These are phyloP conservation scores for Vulpes lagopus DNA, from an alignment of 2,113 vertebrate genomes.

Conservation along the genomic window DNA sequence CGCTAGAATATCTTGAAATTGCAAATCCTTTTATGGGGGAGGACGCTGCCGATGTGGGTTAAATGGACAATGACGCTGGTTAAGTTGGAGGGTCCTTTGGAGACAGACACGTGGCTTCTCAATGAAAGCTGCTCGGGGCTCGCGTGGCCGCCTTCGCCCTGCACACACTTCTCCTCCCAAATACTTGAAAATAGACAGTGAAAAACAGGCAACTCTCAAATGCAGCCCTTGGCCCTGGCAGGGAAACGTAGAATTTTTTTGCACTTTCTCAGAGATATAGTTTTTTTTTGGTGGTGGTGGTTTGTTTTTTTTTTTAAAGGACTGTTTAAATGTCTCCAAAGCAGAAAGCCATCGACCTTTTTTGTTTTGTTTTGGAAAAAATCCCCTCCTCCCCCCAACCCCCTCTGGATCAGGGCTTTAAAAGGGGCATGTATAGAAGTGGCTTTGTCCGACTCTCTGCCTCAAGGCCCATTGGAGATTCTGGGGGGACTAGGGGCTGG, in stretches of 20 bases:
- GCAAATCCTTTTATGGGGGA: constrained; percentile 99
- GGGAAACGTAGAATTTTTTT: constrained; percentile 87
- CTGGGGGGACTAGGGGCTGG: constrained; percentile 69
- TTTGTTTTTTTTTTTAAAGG: constrained; percentile 77
- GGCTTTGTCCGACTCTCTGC: constrained; percentile 79
- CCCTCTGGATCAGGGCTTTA: constrained; percentile 81
- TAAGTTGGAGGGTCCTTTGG: constrained; percentile 99
- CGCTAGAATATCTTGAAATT: constrained; percentile 99
- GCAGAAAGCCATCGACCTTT: constrained; percentile 85
- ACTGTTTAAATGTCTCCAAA: constrained; percentile 87
- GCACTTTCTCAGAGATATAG: constrained; percentile 86
- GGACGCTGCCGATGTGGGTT: constrained; percentile 99
- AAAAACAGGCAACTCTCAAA: constrained; percentile 87
- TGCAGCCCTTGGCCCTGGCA: constrained; percentile 84
- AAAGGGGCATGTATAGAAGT: constrained; percentile 78
- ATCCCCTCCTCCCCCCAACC: constrained; percentile 51
- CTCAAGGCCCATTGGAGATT: constrained; percentile 73
- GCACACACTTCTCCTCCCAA: constrained; percentile 93
- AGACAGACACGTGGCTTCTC: constrained; percentile 99
- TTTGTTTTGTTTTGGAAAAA: constrained; percentile 83
- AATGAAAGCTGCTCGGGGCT: constrained; percentile 96
- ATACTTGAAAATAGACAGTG: constrained; percentile 90
- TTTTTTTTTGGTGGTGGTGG: not conserved
- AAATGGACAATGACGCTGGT: constrained; percentile 99
- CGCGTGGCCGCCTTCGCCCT: constrained; percentile 97